These are phyloP conservation scores for Nettapus auritus DNA, from an alignment of 2,113 vertebrate genomes.

Conservation along the genomic window DNA sequence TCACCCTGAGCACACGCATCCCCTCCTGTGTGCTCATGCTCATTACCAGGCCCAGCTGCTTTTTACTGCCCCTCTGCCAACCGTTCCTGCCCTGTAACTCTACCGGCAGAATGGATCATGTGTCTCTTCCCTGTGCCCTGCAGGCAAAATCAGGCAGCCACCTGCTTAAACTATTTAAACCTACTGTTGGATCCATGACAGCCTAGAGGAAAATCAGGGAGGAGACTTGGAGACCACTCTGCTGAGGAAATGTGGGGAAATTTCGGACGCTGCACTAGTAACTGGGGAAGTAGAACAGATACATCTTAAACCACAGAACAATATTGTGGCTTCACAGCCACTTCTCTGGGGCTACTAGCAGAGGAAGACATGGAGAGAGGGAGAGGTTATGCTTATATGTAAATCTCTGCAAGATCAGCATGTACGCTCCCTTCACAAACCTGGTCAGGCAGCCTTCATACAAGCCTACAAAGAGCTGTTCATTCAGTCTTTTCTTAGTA, in stretches of 20 bases:
- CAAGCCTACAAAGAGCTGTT: neutral
- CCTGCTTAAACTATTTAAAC: slow-evolving; percentile 27
- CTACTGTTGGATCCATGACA: neutral
- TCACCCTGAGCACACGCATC: neutral
- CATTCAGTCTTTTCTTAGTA: neutral
- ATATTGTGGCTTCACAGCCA: neutral
- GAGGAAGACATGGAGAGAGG: neutral
- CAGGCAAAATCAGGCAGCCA: neutral
- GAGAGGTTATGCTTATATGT: neutral
- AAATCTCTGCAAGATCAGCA: slow-evolving; percentile 36
- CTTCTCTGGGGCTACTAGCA: neutral
- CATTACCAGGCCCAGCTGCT: slow-evolving; percentile 26
- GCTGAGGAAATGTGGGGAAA: neutral
- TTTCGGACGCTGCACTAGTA: neutral
- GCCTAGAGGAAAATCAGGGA: neutral
- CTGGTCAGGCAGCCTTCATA: neutral
- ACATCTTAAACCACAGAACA: neutral
- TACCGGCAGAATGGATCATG: neutral
- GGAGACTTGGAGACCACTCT: neutral
- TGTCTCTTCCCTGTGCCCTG: neutral
- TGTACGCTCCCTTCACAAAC: slow-evolving; percentile 10
- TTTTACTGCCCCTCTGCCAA: slow-evolving; percentile 20
- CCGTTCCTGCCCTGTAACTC: neutral
- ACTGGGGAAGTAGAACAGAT: neutral
- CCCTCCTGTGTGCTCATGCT: neutral